These are phyloP conservation scores for Danio kyathit DNA, from an alignment of 2,797 vertebrate genomes.

Conservation along the genomic window DNA sequence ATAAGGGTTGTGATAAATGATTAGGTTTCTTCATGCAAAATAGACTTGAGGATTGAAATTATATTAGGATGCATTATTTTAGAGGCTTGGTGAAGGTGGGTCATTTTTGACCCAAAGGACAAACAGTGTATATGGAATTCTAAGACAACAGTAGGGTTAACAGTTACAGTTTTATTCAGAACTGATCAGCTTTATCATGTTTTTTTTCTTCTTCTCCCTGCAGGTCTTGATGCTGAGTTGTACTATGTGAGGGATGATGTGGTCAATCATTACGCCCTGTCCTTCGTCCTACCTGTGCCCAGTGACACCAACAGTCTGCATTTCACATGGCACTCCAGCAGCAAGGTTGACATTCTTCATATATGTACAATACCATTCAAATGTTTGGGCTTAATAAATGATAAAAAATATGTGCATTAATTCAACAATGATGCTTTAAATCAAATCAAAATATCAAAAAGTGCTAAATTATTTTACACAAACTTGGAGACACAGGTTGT, in stretches of 20 bases:
- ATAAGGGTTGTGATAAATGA: no score
- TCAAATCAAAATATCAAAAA: background rate
- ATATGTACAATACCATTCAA: background rate
- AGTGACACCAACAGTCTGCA: slow-evolving; percentile 94
- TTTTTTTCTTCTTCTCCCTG: slow-evolving; percentile 6
- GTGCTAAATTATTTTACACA: no score
- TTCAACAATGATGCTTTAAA: background rate
- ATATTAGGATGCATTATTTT: no score
- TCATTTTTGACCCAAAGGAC: no score
- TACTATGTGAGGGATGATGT: slow-evolving; percentile 95
- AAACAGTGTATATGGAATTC: no score
- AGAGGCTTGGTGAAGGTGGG: no score
- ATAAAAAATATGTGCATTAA: background rate
- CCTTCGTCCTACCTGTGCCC: slow-evolving; percentile 93
- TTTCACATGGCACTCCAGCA: slow-evolving; percentile 95
- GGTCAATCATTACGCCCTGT: slow-evolving; percentile 94
- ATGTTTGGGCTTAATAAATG: background rate
- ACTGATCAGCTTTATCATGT: background rate
- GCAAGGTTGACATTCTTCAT: slow-evolving; percentile 76
- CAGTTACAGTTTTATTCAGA: background rate
- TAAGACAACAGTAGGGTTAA: no score
- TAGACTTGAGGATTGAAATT: no score
- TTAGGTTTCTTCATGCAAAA: no score
- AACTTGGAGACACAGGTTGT: no score
- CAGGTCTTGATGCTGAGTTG: slow-evolving; percentile 95